These are phyloP conservation scores for Aphidoletes aphidimyza DNA, from an alignment of 2,888 invertebrate genomes.

Conservation along the genomic window DNA sequence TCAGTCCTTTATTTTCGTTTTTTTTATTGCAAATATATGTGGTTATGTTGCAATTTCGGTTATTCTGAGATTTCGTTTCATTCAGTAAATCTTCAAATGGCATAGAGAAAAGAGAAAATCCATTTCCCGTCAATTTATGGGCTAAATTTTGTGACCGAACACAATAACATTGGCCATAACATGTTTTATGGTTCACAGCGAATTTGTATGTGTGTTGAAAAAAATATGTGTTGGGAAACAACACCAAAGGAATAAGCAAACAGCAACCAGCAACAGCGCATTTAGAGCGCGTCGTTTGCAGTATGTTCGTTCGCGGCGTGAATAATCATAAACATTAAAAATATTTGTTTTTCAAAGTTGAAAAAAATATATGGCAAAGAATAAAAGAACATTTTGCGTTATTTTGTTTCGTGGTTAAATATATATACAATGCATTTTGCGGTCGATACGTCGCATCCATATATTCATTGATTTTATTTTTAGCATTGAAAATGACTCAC, in stretches of 20 bases:
- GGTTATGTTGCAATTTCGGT: no score
- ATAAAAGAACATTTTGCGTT: background rate
- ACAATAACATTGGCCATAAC: slow-evolving; percentile 24
- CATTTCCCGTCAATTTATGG: slow-evolving; percentile 45
- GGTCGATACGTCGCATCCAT: slow-evolving; percentile 27
- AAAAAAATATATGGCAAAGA: background rate
- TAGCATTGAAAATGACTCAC: background rate
- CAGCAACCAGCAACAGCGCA: background rate
- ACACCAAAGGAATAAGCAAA: background rate
- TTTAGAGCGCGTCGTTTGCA: background rate
- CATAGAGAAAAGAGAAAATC: background rate
- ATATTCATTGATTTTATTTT: slow-evolving; percentile 38
- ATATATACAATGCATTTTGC: background rate
- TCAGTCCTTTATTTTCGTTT: no score
- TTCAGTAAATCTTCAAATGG: no score
- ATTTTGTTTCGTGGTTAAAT: background rate
- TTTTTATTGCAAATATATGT: no score
- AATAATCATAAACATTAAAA: slow-evolving; percentile 17
- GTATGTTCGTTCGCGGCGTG: background rate
- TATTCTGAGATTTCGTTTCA: background rate
- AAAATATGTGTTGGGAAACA: background rate
- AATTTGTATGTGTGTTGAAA: slow-evolving; percentile 10
- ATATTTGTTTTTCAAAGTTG: slow-evolving; percentile 39
- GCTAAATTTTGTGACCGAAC: slow-evolving; percentile 13
- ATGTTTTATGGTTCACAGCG: slow-evolving; percentile 33